phyloP scores from a whole-genome alignment of 2,797 vertebrate species.

The Sebastes trivittatus region DNA sequence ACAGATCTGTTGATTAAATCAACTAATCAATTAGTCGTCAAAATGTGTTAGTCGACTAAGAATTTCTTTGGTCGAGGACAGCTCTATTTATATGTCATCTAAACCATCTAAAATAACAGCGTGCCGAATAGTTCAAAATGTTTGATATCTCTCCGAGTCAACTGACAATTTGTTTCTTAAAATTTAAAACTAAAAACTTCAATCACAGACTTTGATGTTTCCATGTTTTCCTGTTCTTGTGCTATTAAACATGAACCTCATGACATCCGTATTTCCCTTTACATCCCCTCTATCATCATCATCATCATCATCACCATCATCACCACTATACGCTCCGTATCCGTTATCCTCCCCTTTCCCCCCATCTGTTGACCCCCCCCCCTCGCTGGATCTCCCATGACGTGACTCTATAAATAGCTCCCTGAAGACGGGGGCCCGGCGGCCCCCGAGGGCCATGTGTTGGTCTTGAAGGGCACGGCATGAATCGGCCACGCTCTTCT shows the following conservation, averaged over 20 bases:
- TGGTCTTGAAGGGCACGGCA: constrained; percentile 79
- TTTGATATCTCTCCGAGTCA: neutral
- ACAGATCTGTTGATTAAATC: too few relatives aligned
- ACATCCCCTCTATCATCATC: constrained; percentile 16
- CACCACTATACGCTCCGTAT: neutral
- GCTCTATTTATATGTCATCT: too few relatives aligned
- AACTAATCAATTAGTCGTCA: too few relatives aligned
- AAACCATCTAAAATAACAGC: too few relatives aligned
- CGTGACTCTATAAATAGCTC: constrained; percentile 79
- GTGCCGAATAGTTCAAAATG: too few relatives aligned
- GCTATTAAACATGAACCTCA: neutral
- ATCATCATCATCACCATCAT: neutral
- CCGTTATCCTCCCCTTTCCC: neutral
- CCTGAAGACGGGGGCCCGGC: constrained; percentile 64
- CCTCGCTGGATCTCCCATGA: constrained; percentile 10
- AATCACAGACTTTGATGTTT: too few relatives aligned
- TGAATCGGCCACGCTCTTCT: constrained; percentile 56
- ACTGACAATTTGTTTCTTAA: neutral
- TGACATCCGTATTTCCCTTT: neutral
- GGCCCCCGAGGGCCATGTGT: constrained; percentile 59
- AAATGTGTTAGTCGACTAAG: too few relatives aligned
- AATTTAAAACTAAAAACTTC: too few relatives aligned
- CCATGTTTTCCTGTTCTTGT: too few relatives aligned
- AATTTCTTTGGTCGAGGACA: too few relatives aligned
- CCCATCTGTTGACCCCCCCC: neutral